Evolutionary conservation across 2,797 vertebrate genomes (phyloP).

Genomic region (Erithacus rubecula): DNA sequence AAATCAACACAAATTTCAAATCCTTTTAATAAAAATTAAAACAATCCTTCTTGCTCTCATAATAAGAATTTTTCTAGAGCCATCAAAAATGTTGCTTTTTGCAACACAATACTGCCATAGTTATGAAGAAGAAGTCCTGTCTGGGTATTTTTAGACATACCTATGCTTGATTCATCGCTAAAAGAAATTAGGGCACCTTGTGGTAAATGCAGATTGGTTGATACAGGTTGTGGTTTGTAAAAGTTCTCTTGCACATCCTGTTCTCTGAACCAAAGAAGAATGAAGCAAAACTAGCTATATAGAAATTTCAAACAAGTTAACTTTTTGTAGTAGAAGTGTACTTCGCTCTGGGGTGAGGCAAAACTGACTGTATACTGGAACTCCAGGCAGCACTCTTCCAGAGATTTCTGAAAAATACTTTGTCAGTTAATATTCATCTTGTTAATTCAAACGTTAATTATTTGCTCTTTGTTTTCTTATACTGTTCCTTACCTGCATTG

Average conservation of each 20-base stretch:
- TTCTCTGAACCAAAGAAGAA: background rate
- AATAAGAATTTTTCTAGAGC: background rate
- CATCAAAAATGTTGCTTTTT: background rate
- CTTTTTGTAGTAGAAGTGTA: background rate
- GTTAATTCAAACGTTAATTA: background rate
- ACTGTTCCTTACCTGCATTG: background rate
- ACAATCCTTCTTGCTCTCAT: background rate
- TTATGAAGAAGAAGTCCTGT: slow-evolving; percentile 26
- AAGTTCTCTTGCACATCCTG: background rate
- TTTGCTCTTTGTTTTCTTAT: background rate
- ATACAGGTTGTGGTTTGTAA: background rate
- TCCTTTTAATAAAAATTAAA: background rate
- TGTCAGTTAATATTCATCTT: background rate
- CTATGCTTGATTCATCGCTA: background rate
- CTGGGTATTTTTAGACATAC: slow-evolving; percentile 1
- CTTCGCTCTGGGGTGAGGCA: background rate
- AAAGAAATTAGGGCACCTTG: background rate
- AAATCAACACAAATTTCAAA: background rate
- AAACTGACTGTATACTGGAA: background rate
- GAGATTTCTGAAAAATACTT: background rate
- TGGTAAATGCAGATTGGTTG: background rate
- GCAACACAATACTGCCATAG: background rate
- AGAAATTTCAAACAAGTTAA: background rate
- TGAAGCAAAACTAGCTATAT: background rate
- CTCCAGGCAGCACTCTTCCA: background rate